Conservation (phyloP, 2,888 invertebrate species). For the Tachina fera region DNA sequence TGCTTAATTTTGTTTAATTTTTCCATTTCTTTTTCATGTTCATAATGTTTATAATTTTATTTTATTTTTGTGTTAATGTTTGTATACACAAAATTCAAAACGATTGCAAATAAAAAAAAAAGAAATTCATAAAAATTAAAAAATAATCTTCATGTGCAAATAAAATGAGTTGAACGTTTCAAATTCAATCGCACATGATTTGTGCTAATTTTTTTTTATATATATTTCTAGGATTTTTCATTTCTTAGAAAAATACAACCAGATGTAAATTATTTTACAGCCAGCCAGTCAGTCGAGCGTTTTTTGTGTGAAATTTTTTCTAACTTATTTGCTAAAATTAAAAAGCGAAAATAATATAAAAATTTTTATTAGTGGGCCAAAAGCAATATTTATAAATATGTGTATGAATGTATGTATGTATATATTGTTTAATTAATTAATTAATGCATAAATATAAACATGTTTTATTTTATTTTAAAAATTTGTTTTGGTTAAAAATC, state of each 20-base stretch:
- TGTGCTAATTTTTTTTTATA: background rate
- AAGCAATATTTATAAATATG: background rate
- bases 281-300: background rate
- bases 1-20: background rate
- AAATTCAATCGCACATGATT: slow-evolving; percentile 46
- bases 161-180: slow-evolving; percentile 23
- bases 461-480: background rate
- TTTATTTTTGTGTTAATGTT: background rate
- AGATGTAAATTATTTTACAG: slow-evolving; percentile 56
- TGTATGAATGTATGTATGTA: no score
- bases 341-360: slow-evolving; percentile 34
- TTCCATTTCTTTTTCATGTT: background rate
- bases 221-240: slow-evolving; percentile 6
- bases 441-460: slow-evolving; percentile 2
- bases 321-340: slow-evolving; percentile 29
- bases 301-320: background rate
- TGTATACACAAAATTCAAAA: slow-evolving; percentile 25
- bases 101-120: background rate
- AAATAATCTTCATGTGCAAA: slow-evolving; percentile 27
- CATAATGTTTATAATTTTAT: slow-evolving; percentile 2
- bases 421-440: background rate
- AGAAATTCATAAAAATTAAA: background rate
- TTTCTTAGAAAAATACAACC: slow-evolving; percentile 47
- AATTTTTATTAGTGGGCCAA: slow-evolving; percentile 18
- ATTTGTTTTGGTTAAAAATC: background rate